Conservation (phyloP, 1,140 invertebrate species). For the Calephelis nemesis region DNA sequence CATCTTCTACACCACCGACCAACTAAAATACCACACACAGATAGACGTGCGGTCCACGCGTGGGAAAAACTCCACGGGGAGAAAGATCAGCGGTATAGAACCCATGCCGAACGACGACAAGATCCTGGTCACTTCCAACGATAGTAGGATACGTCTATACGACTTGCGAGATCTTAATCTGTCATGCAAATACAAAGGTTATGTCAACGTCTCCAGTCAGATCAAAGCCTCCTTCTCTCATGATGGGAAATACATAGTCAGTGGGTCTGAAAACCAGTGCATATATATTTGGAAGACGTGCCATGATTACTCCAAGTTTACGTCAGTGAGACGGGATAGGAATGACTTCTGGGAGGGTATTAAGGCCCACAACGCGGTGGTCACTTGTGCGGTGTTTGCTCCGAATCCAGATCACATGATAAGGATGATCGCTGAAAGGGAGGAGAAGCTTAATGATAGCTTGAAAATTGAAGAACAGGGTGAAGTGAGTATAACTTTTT, state of each 20-base stretch:
- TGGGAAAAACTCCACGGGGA: slow-evolving; percentile 95
- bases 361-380: slow-evolving; percentile 97
- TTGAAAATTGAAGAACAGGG: slow-evolving; percentile 62
- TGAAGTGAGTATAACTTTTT: slow-evolving; percentile 39
- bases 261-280: slow-evolving; percentile 98
- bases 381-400: slow-evolving; percentile 98
- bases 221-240: slow-evolving; percentile 98
- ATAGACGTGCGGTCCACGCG: slow-evolving; percentile 96
- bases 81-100: slow-evolving; percentile 98
- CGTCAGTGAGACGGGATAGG: slow-evolving; percentile 94
- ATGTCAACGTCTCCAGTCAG: slow-evolving; percentile 97
- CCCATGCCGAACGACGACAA: slow-evolving; percentile 98
- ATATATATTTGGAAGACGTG: slow-evolving; percentile 98
- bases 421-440: slow-evolving; percentile 84
- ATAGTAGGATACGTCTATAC: slow-evolving; percentile 97
- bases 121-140: slow-evolving; percentile 98
- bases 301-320: slow-evolving; percentile 97
- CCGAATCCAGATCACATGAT: slow-evolving; percentile 96
- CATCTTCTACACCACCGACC: slow-evolving; percentile 98
- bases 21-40: slow-evolving; percentile 98
- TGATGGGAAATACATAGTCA: slow-evolving; percentile 97
- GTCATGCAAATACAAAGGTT: slow-evolving; percentile 98
- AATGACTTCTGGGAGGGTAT: slow-evolving; percentile 99
- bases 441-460: slow-evolving; percentile 71
- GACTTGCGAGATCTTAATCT: slow-evolving; percentile 97